Evolutionary conservation across 1,140 invertebrate species (phyloP), one percentile per base, ranked within the genome.

Genomic region (Euborellia annulipes): DNA sequence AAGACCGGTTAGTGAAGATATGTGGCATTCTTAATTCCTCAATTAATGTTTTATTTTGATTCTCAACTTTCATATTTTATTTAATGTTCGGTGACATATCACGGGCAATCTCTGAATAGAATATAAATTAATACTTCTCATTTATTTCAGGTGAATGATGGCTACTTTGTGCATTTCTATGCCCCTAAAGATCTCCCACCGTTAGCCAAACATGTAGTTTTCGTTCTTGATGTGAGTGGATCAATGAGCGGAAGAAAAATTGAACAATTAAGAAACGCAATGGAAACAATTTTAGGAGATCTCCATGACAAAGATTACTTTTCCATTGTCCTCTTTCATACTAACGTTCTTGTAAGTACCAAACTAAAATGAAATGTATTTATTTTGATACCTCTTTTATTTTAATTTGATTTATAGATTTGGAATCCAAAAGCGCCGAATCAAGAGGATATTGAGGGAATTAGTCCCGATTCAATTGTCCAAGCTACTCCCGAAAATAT

Each of bases 91-190:
- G n/a, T n/a, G n/a, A n/a, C 11, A 19, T 17, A 6, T 6, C 23
- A 27, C 11, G 23, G 11, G 4, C 4, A 27, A 27, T 27, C 23
- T 11, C 11, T 27, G 23, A 27, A 27, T n/a, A n/a, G n/a, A n/a
- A n/a, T n/a, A n/a, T n/a, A 27, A 27, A 27, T 27, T 11, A 27
- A 27, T 11, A 27, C 4, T 4, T 27, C 23, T 27, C 11, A 27
- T 6, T 11, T 6, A 27, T 27, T 27, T 6, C 23, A 79, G 73
- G 66, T 81, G 3, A 73, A 78, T 48, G 75, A 82, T 51, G 82
- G 80, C 1, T 82, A 83, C 59, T 85, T 84, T 60, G 78, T 84
- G 2, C 80, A 84, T 54, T 83, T 79, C 63, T 79, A 82, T 53
- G 71, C 78, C 2, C 79, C 79, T 2, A 60, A 60, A 23, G 62